Conservation (phyloP, 2,888 invertebrate genomes). For the Alloscopus bannaensis region DNA sequence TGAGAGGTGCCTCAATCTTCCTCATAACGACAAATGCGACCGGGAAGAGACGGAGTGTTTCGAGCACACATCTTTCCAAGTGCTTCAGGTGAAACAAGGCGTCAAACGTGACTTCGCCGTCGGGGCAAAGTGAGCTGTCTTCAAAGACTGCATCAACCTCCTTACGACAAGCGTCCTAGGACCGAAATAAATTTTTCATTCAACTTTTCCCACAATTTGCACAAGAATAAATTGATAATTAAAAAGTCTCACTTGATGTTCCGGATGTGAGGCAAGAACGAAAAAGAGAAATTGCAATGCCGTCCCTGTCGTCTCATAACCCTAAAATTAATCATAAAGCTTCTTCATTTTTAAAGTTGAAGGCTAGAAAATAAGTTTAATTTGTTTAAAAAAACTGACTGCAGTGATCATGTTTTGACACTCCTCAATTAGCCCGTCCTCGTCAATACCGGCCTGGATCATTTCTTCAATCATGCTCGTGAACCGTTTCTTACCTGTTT, state of each 20-base stretch:
- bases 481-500: constrained; percentile 10
- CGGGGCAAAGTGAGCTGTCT: constrained; percentile 11
- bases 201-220: not conserved
- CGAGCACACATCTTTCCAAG: constrained; percentile 30
- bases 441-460: constrained; percentile 16
- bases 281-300: constrained; percentile 21
- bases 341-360: not conserved
- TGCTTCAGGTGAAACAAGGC: constrained; percentile 15
- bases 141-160: constrained; percentile 31
- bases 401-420: constrained; percentile 3
- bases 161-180: constrained; percentile 1
- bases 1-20: not conserved
- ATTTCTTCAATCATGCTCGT: constrained; percentile 27
- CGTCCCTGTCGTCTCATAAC: constrained; percentile 7
- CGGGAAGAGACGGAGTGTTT: constrained; percentile 19
- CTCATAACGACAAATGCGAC: constrained; percentile 2
- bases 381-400: not conserved
- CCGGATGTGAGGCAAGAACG: constrained; percentile 20
- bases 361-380: not conserved
- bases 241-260: constrained; percentile 21
- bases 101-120: constrained; percentile 2
- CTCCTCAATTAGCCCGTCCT: constrained; percentile 16
- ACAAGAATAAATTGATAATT: not conserved
- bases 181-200: not conserved
- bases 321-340: constrained; percentile 2